phyloP scores from a whole-genome alignment of 2,888 invertebrate species.

The Nowickia ferox region DNA sequence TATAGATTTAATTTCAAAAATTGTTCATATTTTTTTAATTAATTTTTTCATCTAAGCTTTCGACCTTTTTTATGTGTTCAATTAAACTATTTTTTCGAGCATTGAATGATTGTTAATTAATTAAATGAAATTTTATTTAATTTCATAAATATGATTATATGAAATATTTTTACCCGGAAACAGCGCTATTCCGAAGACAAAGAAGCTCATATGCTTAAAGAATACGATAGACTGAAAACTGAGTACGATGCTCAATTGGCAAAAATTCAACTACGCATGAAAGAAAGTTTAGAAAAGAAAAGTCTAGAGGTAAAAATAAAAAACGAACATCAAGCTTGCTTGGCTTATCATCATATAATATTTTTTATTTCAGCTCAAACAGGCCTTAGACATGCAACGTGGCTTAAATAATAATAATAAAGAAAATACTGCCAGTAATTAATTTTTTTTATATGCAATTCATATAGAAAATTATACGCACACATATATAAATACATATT shows the following conservation, averaged over 20 bases:
- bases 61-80: too few species aligned
- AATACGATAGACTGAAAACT: conserved; percentile 86
- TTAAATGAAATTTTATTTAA: not conserved
- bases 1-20: too few species aligned
- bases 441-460: conserved; percentile 9
- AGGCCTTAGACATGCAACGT: conserved; percentile 53
- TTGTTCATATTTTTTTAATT: not conserved
- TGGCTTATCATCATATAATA: not conserved
- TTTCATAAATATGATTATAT: conserved; percentile 20
- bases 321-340: not conserved
- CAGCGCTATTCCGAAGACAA: conserved; percentile 87
- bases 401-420: conserved; percentile 45
- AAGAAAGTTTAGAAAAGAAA: conserved; percentile 77
- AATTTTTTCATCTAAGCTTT: too few species aligned
- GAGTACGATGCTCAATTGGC: conserved; percentile 83
- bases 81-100: too few species aligned
- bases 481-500: conserved; percentile 23
- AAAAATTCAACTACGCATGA: conserved; percentile 78
- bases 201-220: conserved; percentile 86
- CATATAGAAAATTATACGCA: conserved; percentile 4
- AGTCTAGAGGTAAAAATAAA: conserved; percentile 74
- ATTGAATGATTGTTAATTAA: not conserved
- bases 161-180: conserved; percentile 53
- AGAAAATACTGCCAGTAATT: conserved; percentile 63
- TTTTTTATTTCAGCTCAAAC: conserved; percentile 44